Percentiles rank a stretch among this genome's conserved stretches.
Conservation (phyloP, 2,888 invertebrate genomes). For the Seira ritae region DNA sequence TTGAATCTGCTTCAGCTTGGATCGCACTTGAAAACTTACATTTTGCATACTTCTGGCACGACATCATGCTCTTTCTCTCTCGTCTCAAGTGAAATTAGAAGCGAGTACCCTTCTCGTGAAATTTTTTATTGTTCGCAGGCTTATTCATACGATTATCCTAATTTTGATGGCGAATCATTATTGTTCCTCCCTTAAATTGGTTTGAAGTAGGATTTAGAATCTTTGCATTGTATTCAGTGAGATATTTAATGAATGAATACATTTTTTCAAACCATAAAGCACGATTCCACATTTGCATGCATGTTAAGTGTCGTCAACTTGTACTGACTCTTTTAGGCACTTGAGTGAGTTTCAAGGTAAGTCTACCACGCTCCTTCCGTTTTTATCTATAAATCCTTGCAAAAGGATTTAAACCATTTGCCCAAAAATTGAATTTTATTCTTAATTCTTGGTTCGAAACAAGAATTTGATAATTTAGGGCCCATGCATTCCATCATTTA, state of each 20-base stretch:
- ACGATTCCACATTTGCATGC: not conserved
- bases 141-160: conserved; percentile 6
- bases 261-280: conserved; percentile 10
- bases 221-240: not conserved
- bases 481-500: too few relatives aligned
- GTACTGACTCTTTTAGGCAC: not conserved
- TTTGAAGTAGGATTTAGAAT: not conserved
- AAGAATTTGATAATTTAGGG: too few relatives aligned
- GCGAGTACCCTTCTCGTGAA: not conserved
- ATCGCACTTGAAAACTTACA: not conserved
- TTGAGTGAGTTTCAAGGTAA: not conserved
- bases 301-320: not conserved
- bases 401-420: not conserved
- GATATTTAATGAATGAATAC: not conserved
- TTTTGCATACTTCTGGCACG: not conserved
- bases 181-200: conserved; percentile 13
- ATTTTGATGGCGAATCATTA: conserved; percentile 1
- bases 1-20: not conserved
- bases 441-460: too few relatives aligned
- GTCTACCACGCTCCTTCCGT: not conserved
- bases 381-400: not conserved
- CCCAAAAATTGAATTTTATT: not conserved
- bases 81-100: conserved; percentile 5
- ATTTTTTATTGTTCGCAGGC: not conserved
- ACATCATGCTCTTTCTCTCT: conserved; percentile 12